Conservation (phyloP, 2,113 vertebrate genomes). For the Rhinopomastus cyanomelas region DNA sequence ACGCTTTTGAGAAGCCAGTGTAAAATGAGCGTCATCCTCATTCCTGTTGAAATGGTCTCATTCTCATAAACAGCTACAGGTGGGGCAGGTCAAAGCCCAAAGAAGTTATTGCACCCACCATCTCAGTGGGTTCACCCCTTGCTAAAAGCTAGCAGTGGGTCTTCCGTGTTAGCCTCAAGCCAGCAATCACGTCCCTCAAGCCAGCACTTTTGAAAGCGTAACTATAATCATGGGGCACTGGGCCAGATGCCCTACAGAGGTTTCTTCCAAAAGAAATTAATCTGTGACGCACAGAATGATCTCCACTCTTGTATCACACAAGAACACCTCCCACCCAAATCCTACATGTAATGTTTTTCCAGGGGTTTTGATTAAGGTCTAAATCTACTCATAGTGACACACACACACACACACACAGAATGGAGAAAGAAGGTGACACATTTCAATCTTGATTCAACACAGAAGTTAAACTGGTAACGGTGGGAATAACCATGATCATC, state of each 20-base stretch:
- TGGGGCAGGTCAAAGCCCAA: neutral
- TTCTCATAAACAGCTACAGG: neutral
- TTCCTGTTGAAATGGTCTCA: neutral
- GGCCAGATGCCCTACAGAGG: neutral
- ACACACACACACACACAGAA: neutral
- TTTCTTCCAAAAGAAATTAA: slow-evolving; percentile 23
- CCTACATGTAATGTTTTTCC: neutral
- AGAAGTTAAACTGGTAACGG: neutral
- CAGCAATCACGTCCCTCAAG: neutral
- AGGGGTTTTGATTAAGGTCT: neutral
- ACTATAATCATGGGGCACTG: fast-evolving
- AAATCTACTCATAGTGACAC: neutral
- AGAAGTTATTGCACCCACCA: neutral
- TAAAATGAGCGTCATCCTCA: neutral
- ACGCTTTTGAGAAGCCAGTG: neutral
- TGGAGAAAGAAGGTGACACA: neutral
- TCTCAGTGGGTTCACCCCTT: neutral
- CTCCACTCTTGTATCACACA: neutral
- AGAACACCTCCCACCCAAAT: neutral
- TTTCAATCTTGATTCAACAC: neutral
- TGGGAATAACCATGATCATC: fast-evolving
- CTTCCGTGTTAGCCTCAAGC: neutral
- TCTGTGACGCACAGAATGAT: slow-evolving; percentile 1
- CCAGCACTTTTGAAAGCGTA: neutral
- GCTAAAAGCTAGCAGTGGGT: neutral